Percentiles rank a stretch among this genome's conserved stretches.
Evolutionary conservation across 92 coral and sea anemone genomes (phyloP).

Genomic region (Montipora capitata): DNA sequence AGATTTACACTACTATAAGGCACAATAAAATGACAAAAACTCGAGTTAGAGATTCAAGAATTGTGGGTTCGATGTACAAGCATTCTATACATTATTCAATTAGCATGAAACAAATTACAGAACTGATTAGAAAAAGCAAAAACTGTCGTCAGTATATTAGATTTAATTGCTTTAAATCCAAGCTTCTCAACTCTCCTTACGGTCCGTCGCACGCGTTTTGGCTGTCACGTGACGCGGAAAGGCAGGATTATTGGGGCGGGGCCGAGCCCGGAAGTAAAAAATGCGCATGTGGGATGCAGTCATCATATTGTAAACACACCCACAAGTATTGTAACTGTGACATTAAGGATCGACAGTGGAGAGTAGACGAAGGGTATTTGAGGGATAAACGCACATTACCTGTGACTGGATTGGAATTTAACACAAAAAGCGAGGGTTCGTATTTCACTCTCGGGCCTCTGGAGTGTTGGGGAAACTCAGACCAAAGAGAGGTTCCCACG

Average conservation of each 20-base stretch:
- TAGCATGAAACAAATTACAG: constrained; percentile 63
- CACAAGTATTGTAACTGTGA: constrained; percentile 91
- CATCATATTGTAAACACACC: constrained; percentile 63
- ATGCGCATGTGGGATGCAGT: constrained; percentile 89
- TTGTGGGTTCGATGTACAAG: constrained; percentile 17
- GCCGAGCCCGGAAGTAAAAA: constrained; percentile 74
- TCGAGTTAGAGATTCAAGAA: constrained; percentile 45
- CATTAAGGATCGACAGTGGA: constrained; percentile 69
- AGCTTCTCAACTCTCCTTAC: constrained; percentile 75
- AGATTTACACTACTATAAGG: constrained; percentile 76
- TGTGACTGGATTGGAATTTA: constrained; percentile 77
- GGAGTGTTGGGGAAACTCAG: constrained; percentile 89
- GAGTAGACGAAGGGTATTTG: constrained; percentile 92
- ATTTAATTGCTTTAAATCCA: constrained; percentile 85
- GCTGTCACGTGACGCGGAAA: constrained; percentile 69
- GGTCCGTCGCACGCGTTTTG: constrained; percentile 81
- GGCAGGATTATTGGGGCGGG: constrained; percentile 94
- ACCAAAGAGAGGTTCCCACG: not conserved
- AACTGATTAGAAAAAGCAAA: constrained; percentile 76
- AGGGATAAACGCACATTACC: constrained; percentile 80
- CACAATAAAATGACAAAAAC: constrained; percentile 75
- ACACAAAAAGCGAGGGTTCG: constrained; percentile 69
- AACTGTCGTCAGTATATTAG: constrained; percentile 92
- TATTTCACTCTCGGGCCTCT: constrained; percentile 87
- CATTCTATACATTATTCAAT: constrained; percentile 61